Percentiles rank a stretch among this genome's conserved stretches.
Evolutionary conservation across 2,888 invertebrate species (phyloP).

Genomic region (Antheraea assamensis): DNA sequence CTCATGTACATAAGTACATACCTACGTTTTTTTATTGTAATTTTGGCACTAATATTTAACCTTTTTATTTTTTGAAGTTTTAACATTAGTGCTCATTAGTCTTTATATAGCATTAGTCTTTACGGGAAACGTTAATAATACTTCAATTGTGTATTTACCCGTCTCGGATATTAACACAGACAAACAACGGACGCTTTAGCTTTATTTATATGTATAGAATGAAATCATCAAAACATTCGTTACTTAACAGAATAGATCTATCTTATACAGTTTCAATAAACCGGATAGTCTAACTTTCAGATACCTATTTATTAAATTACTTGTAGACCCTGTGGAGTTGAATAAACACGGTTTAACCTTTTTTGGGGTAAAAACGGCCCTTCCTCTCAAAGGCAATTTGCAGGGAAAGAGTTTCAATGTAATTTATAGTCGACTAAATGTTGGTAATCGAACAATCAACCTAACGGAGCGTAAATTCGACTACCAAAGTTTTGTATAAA

Average conservation of each 20-base stretch:
- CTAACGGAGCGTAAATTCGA: constrained; percentile 45
- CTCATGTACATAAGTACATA: too few relatives aligned
- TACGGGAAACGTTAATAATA: too few relatives aligned
- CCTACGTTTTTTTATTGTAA: too few relatives aligned
- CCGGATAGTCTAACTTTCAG: neutral
- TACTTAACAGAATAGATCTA: neutral
- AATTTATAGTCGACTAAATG: constrained; percentile 24
- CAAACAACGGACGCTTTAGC: neutral
- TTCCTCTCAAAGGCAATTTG: constrained; percentile 39
- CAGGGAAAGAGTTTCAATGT: constrained; percentile 32
- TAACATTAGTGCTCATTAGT: too few relatives aligned
- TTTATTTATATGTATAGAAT: neutral
- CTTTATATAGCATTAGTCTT: too few relatives aligned
- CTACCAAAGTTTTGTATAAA: constrained; percentile 22
- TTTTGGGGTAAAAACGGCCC: neutral
- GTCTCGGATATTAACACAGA: too few relatives aligned
- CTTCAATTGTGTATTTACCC: too few relatives aligned
- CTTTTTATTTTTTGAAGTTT: too few relatives aligned
- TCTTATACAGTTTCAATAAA: neutral
- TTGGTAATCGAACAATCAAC: constrained; percentile 37
- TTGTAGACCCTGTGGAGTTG: neutral
- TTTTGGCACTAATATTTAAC: too few relatives aligned
- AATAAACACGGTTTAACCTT: neutral
- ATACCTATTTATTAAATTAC: constrained; percentile 6
- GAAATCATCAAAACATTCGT: neutral